Evolutionary conservation across 2,113 vertebrate genomes (phyloP), one percentile per base, ranked within the genome.

Genomic region (Seriola aureovittata): DNA sequence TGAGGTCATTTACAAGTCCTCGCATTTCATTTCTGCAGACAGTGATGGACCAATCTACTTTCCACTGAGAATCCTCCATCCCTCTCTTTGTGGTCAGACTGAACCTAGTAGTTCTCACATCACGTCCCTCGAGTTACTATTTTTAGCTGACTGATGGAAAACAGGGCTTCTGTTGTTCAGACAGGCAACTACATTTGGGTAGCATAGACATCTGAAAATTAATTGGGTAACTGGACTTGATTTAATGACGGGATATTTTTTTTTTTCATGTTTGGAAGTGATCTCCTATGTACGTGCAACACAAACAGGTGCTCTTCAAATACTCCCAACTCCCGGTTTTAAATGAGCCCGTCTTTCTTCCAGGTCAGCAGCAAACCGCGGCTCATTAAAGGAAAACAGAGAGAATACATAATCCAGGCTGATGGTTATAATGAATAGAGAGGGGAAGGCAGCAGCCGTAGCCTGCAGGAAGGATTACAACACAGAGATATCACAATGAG

Each of bases 371-470:
- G 63, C 75, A 88, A 86, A 86, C 82, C 23, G 81, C 29, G 70
- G 80, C 78, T 90, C 84, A 78, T 91, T 90, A 90, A 78, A 80
- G 64, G 65, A 17, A 87, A 87, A 84, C 71, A 78, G 71, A 82
- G 77, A 59, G 74, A 86, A 58, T 19, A 0, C 34, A 71, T 69
- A 69, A 84, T 84, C 68, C 50, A 62, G 63, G 40, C 78, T 82
- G 80, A 87, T 75, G 75, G 71, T 69, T 65, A 52, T 82, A 74
- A 88, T 86, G 72, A 82, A 77, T 34, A 77, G 78, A 80, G 60
- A 54, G 52, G 50, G 23, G 63, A 48, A 34, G 48, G 71, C 59
- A 55, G 71, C 63, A 57, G 78, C 54, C 0, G 23, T 13, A 74
- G 83, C 87, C 88, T 40, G 57, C 11, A 1, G 90, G 79, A 78